Base-by-base conservation (phyloP, 2,113 vertebrate species). In the Illadopsis cleaveri region DNA sequence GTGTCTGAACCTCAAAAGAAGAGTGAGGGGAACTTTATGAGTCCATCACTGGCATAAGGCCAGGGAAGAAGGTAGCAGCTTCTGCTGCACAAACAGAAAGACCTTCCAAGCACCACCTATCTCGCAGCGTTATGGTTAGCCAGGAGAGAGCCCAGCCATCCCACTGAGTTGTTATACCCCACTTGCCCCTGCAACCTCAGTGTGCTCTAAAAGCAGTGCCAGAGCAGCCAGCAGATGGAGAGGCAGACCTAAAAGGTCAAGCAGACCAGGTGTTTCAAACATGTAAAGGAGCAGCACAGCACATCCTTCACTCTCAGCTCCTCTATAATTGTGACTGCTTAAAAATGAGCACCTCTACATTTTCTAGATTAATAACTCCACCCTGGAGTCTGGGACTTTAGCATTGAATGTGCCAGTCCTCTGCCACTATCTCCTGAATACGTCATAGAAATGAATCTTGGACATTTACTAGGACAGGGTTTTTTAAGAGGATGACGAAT, bases 271-370 rank as follows among this genome's bases (percentile, higher is more conserved):
- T 6, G 3, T 76, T 76, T 69, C 79, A 75, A 35, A 22, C 25
- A 6, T 0, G 0, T 5, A n/a, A 86, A 50, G n/a, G 28, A 79
- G 35, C 6, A 35, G 68, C 2, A 2, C 21, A 50, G 51, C 33
- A 37, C 11, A 31, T 80, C 40, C 45, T 85, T 61, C 12, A 35
- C 18, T 40, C 47, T 57, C 37, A 45, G 11, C 33, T 88, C 22
- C 44, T 13, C 60, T 65, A 0, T 33, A 69, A 64, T 11, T 66
- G 31, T 7, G 18, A 69, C 5, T 65, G 37, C 35, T 73, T 84
- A 56, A 71, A 78, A 84, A 81, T n/a, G 84, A 56, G 56, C 50
- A 73, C 12, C 40, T 64, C 48, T 37, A 3, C 6, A 10, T 50
- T 79, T 90, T 93, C 62, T 90, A 50, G 53, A 86, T 31, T 1